Evolutionary conservation across 2,888 invertebrate genomes (phyloP).

Genomic region (Euplagia quadripunctaria): DNA sequence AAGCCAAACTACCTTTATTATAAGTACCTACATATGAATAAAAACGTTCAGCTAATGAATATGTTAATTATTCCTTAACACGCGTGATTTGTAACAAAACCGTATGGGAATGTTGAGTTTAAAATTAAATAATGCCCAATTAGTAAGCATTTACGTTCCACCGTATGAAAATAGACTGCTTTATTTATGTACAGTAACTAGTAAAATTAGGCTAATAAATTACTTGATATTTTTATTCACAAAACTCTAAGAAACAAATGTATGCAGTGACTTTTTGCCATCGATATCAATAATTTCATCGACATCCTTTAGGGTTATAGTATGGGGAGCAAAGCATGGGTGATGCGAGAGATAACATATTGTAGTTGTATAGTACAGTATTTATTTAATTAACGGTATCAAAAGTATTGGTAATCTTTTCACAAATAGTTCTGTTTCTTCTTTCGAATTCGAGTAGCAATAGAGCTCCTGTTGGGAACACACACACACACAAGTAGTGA

Average conservation of each 20-base stretch:
- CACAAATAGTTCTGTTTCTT: neutral
- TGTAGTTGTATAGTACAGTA: neutral
- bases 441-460: neutral
- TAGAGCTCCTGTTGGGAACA: too few species aligned
- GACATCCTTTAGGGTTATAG: too few species aligned
- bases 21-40: neutral
- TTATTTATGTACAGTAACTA: neutral
- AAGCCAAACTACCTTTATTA: neutral
- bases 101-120: neutral
- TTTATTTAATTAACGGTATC: too few species aligned
- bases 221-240: neutral
- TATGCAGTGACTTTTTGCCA: too few species aligned
- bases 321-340: too few species aligned
- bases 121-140: slow-evolving; percentile 5
- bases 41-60: neutral
- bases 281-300: too few species aligned
- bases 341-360: neutral
- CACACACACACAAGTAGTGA: too few species aligned
- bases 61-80: slow-evolving; percentile 1
- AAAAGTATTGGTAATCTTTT: too few species aligned
- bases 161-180: slow-evolving; percentile 6
- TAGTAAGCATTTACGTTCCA: neutral
- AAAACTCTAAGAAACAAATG: too few species aligned
- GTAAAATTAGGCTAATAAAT: neutral
- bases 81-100: neutral